phyloP scores from a whole-genome alignment of 1,140 invertebrate species.

The Diuraphis noxia region DNA sequence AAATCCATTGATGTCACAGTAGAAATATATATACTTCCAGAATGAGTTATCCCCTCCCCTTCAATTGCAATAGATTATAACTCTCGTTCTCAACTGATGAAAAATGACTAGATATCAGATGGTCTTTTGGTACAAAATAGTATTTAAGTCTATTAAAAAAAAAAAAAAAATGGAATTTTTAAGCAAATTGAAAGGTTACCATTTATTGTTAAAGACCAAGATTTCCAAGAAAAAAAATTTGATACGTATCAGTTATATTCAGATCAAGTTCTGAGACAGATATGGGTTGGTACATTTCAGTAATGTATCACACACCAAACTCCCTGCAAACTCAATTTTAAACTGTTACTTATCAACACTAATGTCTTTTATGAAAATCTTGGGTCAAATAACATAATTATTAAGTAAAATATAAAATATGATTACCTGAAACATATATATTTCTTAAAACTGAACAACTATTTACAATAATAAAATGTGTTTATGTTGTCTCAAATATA shows the following conservation, averaged over 20 bases:
- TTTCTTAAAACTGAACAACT: slow-evolving; percentile 54
- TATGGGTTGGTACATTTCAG: neutral
- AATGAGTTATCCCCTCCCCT: neutral
- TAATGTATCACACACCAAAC: neutral
- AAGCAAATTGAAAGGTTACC: neutral
- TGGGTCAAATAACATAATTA: neutral
- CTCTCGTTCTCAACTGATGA: neutral
- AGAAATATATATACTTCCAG: neutral
- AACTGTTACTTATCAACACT: no score
- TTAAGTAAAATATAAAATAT: slow-evolving; percentile 47
- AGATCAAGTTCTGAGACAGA: no score
- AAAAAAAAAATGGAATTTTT: neutral
- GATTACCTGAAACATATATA: slow-evolving; percentile 54
- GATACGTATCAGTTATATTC: no score
- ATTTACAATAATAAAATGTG: slow-evolving; percentile 54
- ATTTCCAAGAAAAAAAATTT: neutral
- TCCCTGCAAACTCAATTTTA: neutral
- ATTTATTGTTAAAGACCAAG: neutral
- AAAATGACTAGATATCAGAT: neutral
- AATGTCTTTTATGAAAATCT: neutral
- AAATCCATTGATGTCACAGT: neutral
- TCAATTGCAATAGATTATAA: no score
- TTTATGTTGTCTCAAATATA: slow-evolving; percentile 51
- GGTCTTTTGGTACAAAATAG: neutral
- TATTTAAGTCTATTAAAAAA: neutral